Conservation (phyloP, 2,113 vertebrate species). For the Cynoglossus semilaevis region DNA sequence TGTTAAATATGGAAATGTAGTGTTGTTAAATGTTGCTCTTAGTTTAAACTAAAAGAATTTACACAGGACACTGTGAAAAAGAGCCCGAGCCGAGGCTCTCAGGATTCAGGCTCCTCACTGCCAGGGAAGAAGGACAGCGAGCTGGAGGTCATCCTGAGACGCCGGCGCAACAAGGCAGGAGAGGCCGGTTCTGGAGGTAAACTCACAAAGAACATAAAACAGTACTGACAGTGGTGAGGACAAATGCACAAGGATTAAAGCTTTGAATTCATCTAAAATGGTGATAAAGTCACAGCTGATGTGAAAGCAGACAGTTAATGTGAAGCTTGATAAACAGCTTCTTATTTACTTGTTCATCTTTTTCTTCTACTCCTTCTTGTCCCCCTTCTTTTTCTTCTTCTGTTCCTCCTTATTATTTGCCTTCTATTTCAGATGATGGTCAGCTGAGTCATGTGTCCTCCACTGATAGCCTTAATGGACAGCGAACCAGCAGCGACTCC, state of each 20-base stretch:
- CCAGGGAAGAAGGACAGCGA: conserved; percentile 77
- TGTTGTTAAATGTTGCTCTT: too few relatives aligned
- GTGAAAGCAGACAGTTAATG: too few relatives aligned
- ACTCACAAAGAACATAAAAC: not conserved
- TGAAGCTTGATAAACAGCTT: too few relatives aligned
- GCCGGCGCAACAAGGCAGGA: conserved; percentile 77
- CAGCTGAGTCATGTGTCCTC: conserved; percentile 74
- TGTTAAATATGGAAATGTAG: too few relatives aligned
- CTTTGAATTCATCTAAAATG: not conserved
- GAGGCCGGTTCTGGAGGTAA: conserved; percentile 66
- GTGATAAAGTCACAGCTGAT: not conserved
- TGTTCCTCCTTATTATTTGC: too few relatives aligned
- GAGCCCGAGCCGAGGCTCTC: conserved; percentile 78
- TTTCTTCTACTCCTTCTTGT: too few relatives aligned
- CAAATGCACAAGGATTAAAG: too few relatives aligned
- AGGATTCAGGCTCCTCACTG: conserved; percentile 60
- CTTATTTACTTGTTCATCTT: not conserved
- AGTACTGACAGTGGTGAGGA: too few relatives aligned
- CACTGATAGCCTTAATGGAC: conserved; percentile 71
- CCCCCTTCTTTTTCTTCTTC: not conserved
- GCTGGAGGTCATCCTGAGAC: conserved; percentile 80
- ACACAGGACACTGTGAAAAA: conserved; percentile 77
- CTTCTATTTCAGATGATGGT: conserved; percentile 59
- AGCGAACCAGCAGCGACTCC: conserved; percentile 64
- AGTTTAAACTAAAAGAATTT: not conserved